phyloP scores from a whole-genome alignment of 1,140 invertebrate species.

The Anastrepha ludens region DNA sequence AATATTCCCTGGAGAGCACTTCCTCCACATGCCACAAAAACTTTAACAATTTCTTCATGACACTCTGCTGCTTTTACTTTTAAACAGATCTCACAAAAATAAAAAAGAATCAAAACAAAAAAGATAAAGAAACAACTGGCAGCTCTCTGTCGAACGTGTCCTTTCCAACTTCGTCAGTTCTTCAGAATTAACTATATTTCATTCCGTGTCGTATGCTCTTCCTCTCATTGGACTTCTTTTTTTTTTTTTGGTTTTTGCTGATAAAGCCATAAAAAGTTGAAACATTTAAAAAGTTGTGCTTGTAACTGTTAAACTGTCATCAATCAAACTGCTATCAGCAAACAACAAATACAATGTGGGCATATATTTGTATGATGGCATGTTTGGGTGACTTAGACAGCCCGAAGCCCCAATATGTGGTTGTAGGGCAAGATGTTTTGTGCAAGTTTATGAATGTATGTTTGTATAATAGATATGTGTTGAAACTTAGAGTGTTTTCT shows the following conservation, averaged over 20 bases:
- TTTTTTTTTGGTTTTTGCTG: constrained; percentile 4
- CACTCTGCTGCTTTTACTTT: neutral
- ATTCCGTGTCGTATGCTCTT: neutral
- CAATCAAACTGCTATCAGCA: neutral
- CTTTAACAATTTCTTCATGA: neutral
- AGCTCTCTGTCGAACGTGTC: constrained; percentile 11
- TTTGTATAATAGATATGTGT: too few species aligned
- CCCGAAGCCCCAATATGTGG: too few species aligned
- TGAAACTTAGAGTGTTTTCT: too few species aligned
- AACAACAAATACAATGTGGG: too few species aligned
- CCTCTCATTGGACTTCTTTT: neutral
- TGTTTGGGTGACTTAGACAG: too few species aligned
- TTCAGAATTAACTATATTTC: neutral
- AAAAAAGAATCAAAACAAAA: neutral
- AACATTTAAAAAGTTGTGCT: constrained; percentile 34
- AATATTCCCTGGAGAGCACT: neutral
- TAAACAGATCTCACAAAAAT: neutral
- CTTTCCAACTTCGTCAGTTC: neutral
- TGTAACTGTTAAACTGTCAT: constrained; percentile 32
- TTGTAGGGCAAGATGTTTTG: too few species aligned
- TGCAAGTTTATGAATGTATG: too few species aligned
- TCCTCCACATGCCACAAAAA: neutral
- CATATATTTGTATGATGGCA: too few species aligned
- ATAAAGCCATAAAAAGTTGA: neutral
- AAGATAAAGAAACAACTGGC: constrained; percentile 1